Evolutionary conservation across 2,888 invertebrate species (phyloP), one percentile per base, ranked within the genome.

Genomic region (Andrena hattorfiana): DNA sequence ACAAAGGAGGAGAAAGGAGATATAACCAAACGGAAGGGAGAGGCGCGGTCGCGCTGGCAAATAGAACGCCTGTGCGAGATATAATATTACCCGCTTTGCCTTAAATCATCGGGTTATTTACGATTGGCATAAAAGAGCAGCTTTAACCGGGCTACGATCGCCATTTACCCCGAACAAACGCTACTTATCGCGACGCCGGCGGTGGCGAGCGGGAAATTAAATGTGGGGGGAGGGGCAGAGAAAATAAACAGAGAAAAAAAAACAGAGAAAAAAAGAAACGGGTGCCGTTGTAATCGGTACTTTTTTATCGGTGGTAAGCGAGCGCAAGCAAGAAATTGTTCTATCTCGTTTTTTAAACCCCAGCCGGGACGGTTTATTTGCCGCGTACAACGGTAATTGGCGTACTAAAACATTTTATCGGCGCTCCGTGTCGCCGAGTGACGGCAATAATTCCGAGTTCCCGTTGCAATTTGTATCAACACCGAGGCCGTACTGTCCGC

Each of bases 381-480:
- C 62, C 30, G 13, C 28, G 51, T 56, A 30, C 54, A 4, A 76
- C 20, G 32, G 64, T 71, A 77, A 79, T 77, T 79, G 77, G 59
- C 48, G 49, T 28, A 63, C 67, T 74, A 68, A 68, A 78, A 63
- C 76, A 75, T 76, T 78, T 79, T 76, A 79, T 51, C 64, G 69
- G 77, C 13, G 13, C 56, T 30, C 42, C 42, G 80, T 78, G 70
- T 78, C 62, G 63, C 67, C 26, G 32, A 48, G 10, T 56, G 81
- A 23, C 62, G 35, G 67, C 63, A 49, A 72, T 81, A 81, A 81
- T 63, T 81, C 67, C 62, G 48, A 54, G 72, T 81, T 68, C 30
- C 81, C 48, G 42, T 56, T 62, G 72, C 72, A 80, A 81, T 81
- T 81, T 81, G 80, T 81, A 81, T 81, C 67, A 67, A 71, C 81